Base-by-base conservation (phyloP, 2,797 vertebrate species). In the Lophura swinhoii region DNA sequence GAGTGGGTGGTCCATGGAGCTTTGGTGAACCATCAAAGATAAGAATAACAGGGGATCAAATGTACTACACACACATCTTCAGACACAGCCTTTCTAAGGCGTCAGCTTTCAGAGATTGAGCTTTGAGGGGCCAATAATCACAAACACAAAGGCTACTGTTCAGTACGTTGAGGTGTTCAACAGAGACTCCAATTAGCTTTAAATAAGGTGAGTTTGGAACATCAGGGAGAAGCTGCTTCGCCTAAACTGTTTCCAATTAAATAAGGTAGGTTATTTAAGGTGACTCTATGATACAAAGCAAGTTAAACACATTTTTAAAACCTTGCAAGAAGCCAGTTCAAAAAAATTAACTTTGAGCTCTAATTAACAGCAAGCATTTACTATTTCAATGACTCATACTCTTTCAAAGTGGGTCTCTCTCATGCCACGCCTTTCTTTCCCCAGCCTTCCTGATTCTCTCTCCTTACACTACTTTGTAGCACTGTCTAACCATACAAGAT, bases 181-280 rank as follows among this genome's bases (percentile, higher is more conserved):
- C 43, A 43, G 43, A 43, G 43, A 43, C 43, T 43, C 43, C 43
- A 18, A 9, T 43, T 43, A 55, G 20, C 49, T 91, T 81, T 89
- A 95, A 87, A 35, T 66, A 4, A 94, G 58, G 10, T 69, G n/a
- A 41, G 72, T 53, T 84, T 44, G 24, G 64, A 95, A 91, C 24
- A 37, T 44, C 13, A 91, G 44, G 58, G 69, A 94, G 78, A 14
- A 91, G 75, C 53, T 92, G 72, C 69, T 91, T 85, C 72, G 92
- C 55, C 53, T 75, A 75, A 93, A 85, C 23, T 84, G 72, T 26
- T 74, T 94, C 59, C 29, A 92, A 88, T 93, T 93, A 87, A 92
- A 93, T 87, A 46, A 91, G 69, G 12, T n/a, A 85, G 43, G 43
- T 94, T 55, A 92, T 95, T 92, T 92, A 62, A 87, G 90, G 75